These are phyloP conservation scores for Myotis yumanensis DNA, from an alignment of 2,113 vertebrate species.

Conservation along the genomic window DNA sequence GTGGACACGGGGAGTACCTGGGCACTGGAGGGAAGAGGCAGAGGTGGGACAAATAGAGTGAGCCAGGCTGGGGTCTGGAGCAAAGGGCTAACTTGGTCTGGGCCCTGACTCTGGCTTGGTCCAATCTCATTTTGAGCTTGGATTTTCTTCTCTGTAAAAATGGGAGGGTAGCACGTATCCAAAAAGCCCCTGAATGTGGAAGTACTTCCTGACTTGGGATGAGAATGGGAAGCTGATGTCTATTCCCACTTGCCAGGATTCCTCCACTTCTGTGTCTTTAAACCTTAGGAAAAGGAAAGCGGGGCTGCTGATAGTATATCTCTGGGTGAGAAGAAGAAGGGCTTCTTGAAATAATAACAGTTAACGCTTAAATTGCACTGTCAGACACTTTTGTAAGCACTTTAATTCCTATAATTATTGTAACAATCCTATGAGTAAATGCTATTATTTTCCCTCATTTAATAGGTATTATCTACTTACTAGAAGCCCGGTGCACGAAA, in stretches of 20 bases:
- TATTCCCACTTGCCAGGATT: background rate
- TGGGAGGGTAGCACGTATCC: background rate
- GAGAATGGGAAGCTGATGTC: background rate
- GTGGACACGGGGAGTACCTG: background rate
- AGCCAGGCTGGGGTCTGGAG: background rate
- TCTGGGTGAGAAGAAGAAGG: background rate
- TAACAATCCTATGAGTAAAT: background rate
- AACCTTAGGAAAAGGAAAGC: background rate
- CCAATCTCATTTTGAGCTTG: background rate
- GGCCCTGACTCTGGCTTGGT: background rate
- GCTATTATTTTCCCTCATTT: background rate
- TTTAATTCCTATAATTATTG: background rate
- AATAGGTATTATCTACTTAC: background rate
- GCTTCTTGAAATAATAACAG: background rate
- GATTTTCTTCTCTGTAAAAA: conserved; percentile 9
- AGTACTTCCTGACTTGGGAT: background rate
- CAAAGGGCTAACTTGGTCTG: background rate
- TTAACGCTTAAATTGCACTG: background rate
- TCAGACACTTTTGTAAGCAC: background rate
- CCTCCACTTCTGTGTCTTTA: background rate
- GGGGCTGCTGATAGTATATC: background rate
- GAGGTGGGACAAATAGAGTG: background rate
- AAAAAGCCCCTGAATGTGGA: background rate
- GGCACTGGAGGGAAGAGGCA: background rate
- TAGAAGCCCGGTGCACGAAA: no score